Evolutionary conservation across 2,888 invertebrate species (phyloP).

Genomic region (Laspeyria flexula): DNA sequence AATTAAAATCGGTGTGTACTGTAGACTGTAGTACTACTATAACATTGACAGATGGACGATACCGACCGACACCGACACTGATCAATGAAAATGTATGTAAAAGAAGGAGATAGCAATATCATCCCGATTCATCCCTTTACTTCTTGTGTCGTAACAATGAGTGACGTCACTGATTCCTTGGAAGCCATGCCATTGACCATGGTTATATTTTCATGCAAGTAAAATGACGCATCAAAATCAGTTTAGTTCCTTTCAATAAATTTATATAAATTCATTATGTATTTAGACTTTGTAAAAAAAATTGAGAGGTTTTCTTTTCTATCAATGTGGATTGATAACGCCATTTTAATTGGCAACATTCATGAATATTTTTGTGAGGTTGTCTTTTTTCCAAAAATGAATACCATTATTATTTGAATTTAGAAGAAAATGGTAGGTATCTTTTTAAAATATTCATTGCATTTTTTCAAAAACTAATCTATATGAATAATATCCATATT

Average conservation of each 20-base stretch:
- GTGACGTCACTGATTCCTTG: not conserved
- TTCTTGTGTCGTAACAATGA: not conserved
- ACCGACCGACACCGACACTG: too few species aligned
- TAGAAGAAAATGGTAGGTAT: not conserved
- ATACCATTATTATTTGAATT: conserved; percentile 8
- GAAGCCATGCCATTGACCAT: too few species aligned
- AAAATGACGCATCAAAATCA: too few species aligned
- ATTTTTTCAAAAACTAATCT: too few species aligned
- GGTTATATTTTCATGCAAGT: too few species aligned
- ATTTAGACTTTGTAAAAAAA: too few species aligned
- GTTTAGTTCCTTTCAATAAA: too few species aligned
- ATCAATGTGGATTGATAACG: too few species aligned
- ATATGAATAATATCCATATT: too few species aligned
- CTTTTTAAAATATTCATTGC: not conserved
- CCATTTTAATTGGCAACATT: conserved; percentile 17
- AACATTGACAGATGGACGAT: conserved; percentile 6
- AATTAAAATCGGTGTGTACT: conserved; percentile 11
- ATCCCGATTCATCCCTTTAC: not conserved
- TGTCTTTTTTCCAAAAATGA: conserved; percentile 3
- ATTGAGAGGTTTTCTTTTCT: too few species aligned
- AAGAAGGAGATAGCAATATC: conserved; percentile 15
- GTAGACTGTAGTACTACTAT: conserved; percentile 2
- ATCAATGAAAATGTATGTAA: conserved; percentile 40
- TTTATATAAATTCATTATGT: too few species aligned
- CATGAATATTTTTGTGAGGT: conserved; percentile 7